Percentiles rank a stretch among this genome's conserved stretches.
These are phyloP conservation scores for Cynopterus brachyotis DNA, from an alignment of 2,113 vertebrate genomes.

Conservation along the genomic window DNA sequence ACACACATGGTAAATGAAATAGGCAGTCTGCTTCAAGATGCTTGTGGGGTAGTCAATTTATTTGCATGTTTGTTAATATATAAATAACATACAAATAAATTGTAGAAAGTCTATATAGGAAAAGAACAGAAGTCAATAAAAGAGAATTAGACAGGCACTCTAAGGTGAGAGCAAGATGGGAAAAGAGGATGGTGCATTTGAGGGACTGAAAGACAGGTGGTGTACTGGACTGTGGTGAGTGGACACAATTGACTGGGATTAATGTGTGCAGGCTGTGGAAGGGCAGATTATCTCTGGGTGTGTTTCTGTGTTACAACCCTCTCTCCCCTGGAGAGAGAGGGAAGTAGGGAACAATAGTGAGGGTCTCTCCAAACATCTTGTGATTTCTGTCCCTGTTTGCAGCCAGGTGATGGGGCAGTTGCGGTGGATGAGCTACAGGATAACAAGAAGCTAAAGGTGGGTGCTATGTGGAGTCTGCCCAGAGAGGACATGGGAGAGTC, in stretches of 20 bases:
- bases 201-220: not conserved
- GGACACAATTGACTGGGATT: not conserved
- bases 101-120: not conserved
- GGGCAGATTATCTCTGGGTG: not conserved
- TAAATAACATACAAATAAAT: not conserved
- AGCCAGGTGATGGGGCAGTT: slow-evolving; percentile 81
- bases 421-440: slow-evolving; percentile 81
- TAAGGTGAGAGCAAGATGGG: not conserved
- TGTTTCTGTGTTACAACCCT: not conserved
- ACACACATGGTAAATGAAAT: not conserved
- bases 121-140: not conserved
- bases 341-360: not conserved
- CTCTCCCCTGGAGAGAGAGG: not conserved
- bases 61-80: not conserved
- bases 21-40: not conserved
- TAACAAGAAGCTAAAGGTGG: slow-evolving; percentile 90
- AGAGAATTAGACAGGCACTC: not conserved
- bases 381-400: slow-evolving; percentile 68
- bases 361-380: not conserved
- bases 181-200: fast-evolving
- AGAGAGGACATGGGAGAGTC: not conserved
- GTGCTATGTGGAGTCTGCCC: slow-evolving; percentile 22
- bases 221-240: not conserved
- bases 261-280: not conserved
- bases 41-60: not conserved